Conservation (phyloP, 1,140 invertebrate genomes). For the Drosophila grimshawi region DNA sequence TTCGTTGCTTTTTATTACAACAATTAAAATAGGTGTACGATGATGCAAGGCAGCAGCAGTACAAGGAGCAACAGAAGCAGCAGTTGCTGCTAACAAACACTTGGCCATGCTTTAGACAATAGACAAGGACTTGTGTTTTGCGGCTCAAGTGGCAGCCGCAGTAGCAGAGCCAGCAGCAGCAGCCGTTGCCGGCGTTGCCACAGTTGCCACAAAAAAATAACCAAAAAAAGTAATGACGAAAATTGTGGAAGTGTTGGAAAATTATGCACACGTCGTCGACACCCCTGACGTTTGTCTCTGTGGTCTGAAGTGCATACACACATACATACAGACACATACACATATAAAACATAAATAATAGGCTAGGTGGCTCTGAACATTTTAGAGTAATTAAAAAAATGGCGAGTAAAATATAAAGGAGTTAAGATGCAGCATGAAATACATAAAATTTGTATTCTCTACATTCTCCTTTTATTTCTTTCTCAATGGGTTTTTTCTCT, state of each 20-base stretch:
- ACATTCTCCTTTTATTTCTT: slow-evolving; percentile 8
- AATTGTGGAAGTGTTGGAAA: slow-evolving; percentile 79
- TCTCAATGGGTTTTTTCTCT: slow-evolving; percentile 8
- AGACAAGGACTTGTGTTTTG: slow-evolving; percentile 78
- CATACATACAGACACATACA: slow-evolving; percentile 21
- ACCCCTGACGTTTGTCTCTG: slow-evolving; percentile 47
- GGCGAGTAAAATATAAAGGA: slow-evolving; percentile 57
- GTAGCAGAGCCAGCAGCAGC: slow-evolving; percentile 30
- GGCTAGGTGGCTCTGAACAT: slow-evolving; percentile 72
- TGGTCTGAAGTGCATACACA: slow-evolving; percentile 61
- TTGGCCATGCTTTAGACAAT: slow-evolving; percentile 82
- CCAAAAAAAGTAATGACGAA: slow-evolving; percentile 79
- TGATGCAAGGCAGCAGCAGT: slow-evolving; percentile 38
- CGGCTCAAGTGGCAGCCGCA: slow-evolving; percentile 78
- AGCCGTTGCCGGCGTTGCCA: slow-evolving; percentile 29
- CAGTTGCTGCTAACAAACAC: slow-evolving; percentile 77
- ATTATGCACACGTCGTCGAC: slow-evolving; percentile 74
- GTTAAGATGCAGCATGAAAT: slow-evolving; percentile 64
- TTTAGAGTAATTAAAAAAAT: slow-evolving; percentile 83
- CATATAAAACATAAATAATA: slow-evolving; percentile 60
- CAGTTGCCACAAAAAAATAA: slow-evolving; percentile 43
- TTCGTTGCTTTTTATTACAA: slow-evolving; percentile 66
- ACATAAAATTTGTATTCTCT: slow-evolving; percentile 64
- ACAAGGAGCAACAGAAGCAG: slow-evolving; percentile 24
- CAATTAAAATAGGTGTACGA: slow-evolving; percentile 82